These are phyloP conservation scores for Pristionchus maxplancki DNA, from an alignment of 2,888 invertebrate genomes.

Conservation along the genomic window DNA sequence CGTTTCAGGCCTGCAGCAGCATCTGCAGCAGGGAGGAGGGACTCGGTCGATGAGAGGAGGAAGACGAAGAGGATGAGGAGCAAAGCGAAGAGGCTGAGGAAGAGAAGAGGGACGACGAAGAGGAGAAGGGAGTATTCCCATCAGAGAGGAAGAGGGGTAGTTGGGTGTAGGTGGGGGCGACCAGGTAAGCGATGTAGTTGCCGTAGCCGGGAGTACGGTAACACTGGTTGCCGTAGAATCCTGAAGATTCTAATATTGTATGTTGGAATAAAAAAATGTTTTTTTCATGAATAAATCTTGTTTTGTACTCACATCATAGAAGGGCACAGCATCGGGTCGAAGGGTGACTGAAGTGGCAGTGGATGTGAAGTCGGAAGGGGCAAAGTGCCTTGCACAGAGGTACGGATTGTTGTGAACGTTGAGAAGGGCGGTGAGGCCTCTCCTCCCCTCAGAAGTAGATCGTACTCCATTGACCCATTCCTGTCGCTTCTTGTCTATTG, in stretches of 20 bases:
- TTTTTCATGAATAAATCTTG: neutral
- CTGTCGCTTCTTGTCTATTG: neutral
- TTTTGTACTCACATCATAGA: neutral
- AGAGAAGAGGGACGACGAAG: neutral
- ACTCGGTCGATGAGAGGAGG: neutral
- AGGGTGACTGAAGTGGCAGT: neutral
- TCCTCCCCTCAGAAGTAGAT: neutral
- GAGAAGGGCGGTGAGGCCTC: neutral
- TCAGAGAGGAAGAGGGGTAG: neutral
- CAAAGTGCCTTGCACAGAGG: neutral
- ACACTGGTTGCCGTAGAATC: neutral
- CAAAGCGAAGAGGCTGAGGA: neutral
- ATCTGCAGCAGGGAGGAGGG: neutral
- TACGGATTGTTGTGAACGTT: neutral
- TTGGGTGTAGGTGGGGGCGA: neutral
- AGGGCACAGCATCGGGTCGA: slow-evolving; percentile 12
- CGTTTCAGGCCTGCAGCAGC: neutral
- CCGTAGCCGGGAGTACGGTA: neutral
- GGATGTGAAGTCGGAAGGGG: neutral
- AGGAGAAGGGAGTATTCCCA: neutral
- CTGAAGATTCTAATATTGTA: neutral
- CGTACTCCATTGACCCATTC: neutral
- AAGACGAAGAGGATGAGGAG: neutral
- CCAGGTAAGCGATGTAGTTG: neutral
- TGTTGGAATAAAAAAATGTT: neutral